Evolutionary conservation across 2,113 vertebrate genomes (phyloP).

Genomic region (Pangasianodon hypophthalmus): DNA sequence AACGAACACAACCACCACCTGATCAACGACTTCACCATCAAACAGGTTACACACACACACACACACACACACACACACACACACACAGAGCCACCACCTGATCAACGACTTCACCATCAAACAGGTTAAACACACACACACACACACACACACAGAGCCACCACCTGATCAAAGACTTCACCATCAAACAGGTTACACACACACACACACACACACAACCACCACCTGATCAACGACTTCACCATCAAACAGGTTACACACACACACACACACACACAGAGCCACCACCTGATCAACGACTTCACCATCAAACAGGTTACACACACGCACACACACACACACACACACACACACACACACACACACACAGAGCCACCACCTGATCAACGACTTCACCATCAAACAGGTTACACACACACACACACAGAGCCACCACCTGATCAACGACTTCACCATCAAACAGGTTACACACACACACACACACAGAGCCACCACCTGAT

Average conservation of each 20-base stretch:
- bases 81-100: slow-evolving; percentile 81
- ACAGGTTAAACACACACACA: slow-evolving; percentile 77
- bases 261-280: slow-evolving; percentile 29
- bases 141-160: slow-evolving; percentile 67
- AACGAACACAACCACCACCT: slow-evolving; percentile 99
- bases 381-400: slow-evolving; percentile 85
- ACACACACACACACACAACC: slow-evolving; percentile 69
- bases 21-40: slow-evolving; percentile 99
- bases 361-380: no score
- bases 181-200: slow-evolving; percentile 90
- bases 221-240: slow-evolving; percentile 99
- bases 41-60: slow-evolving; percentile 82
- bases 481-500: slow-evolving; percentile 13
- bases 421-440: neutral
- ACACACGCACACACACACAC: slow-evolving; percentile 29
- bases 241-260: slow-evolving; percentile 95
- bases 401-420: slow-evolving; percentile 83
- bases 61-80: slow-evolving; percentile 31
- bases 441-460: slow-evolving; percentile 91
- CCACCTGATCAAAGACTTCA: slow-evolving; percentile 76
- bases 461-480: slow-evolving; percentile 76
- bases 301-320: slow-evolving; percentile 98
- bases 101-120: slow-evolving; percentile 99
- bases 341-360: slow-evolving; percentile 73
- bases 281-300: slow-evolving; percentile 64